Percentiles rank a stretch among this genome's conserved stretches.
phyloP scores from a whole-genome alignment of 2,113 vertebrate species.

The Labeo rohita region DNA sequence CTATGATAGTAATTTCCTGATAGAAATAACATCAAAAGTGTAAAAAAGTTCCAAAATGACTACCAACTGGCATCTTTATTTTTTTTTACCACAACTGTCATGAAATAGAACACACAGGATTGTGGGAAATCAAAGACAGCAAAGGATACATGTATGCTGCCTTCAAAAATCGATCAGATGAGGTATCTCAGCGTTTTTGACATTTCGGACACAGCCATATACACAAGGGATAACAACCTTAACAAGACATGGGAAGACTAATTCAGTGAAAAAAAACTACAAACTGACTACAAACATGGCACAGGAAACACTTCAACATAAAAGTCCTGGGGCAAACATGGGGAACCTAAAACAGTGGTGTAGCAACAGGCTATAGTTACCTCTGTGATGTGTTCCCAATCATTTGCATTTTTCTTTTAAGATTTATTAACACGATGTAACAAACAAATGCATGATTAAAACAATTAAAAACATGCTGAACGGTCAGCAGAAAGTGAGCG shows the following conservation, averaged over 20 bases:
- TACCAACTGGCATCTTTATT: neutral
- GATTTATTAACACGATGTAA: no score
- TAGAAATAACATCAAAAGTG: neutral
- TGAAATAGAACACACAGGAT: neutral
- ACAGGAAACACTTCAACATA: neutral
- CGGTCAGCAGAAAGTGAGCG: no score
- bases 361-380: no score
- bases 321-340: no score
- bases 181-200: no score
- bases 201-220: no score
- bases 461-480: no score
- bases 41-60: neutral
- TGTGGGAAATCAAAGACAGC: neutral
- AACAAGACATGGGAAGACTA: neutral
- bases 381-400: no score
- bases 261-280: neutral
- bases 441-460: no score
- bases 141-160: neutral
- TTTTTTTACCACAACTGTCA: neutral
- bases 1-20: neutral
- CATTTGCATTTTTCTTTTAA: no score
- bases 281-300: neutral
- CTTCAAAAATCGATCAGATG: neutral
- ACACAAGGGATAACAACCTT: neutral
- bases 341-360: no score